These are phyloP conservation scores for Anguilla pacifica DNA, from an alignment of 2,797 vertebrate species.

Conservation along the genomic window DNA sequence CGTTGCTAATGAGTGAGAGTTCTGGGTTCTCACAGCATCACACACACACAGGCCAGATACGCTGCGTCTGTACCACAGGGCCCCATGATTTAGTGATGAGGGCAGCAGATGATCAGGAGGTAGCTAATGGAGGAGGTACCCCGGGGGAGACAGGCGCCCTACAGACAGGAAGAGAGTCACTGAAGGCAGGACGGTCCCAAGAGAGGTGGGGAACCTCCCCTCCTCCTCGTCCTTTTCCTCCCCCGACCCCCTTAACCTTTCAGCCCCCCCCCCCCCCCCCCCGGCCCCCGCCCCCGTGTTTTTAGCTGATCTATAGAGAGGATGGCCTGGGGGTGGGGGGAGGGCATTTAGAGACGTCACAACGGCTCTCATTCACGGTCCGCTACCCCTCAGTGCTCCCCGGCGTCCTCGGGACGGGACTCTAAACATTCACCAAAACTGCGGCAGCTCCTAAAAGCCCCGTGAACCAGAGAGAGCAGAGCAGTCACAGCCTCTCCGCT, in stretches of 20 bases:
- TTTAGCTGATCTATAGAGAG: conserved; percentile 21
- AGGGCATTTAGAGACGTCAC: conserved; percentile 3
- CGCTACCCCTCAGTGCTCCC: background rate
- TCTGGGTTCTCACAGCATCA: conserved; percentile 47
- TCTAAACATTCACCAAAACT: background rate
- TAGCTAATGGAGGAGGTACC: conserved; percentile 71
- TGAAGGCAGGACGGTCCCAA: conserved; percentile 53
- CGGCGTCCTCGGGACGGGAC: background rate
- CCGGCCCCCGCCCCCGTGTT: background rate
- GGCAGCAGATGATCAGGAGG: conserved; percentile 73
- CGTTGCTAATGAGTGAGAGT: background rate
- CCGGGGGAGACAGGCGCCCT: conserved; percentile 27
- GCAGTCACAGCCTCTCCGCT: background rate
- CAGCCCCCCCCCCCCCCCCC: conserved; percentile 19
- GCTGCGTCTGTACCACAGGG: conserved; percentile 33
- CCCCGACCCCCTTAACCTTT: no score
- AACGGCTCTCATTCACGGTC: conserved; percentile 4
- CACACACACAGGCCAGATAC: conserved; percentile 60
- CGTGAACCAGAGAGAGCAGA: background rate
- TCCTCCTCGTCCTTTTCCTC: background rate
- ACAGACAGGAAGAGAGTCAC: conserved; percentile 34
- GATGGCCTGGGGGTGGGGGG: conserved; percentile 37
- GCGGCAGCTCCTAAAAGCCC: background rate
- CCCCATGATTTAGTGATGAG: conserved; percentile 72
- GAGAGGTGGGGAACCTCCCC: conserved; percentile 28